These are phyloP conservation scores for Cephus runcator DNA, from an alignment of 2,888 invertebrate species.

Conservation along the genomic window DNA sequence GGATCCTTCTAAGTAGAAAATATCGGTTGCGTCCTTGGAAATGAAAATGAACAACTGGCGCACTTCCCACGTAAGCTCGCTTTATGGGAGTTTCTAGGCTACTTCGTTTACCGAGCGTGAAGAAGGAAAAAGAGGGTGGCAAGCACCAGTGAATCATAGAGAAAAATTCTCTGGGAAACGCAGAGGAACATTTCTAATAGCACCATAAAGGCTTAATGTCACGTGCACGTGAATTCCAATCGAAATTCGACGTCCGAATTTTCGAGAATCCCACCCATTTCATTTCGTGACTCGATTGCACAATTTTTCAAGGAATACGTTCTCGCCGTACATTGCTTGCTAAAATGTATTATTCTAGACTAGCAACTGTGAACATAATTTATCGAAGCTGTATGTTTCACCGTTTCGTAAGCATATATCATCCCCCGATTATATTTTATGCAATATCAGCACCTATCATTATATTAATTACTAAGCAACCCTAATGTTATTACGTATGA, in stretches of 20 bases:
- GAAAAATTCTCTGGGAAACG: background rate
- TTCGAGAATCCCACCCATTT: background rate
- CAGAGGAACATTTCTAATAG: conserved; percentile 23
- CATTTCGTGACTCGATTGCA: background rate
- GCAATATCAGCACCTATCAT: background rate
- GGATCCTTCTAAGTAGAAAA: background rate
- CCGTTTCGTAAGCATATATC: background rate
- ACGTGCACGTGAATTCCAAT: conserved; percentile 10
- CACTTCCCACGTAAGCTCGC: background rate
- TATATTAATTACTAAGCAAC: background rate
- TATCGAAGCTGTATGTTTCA: background rate
- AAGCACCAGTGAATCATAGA: background rate
- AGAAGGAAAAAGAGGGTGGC: background rate
- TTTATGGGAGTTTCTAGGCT: background rate
- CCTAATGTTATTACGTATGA: background rate
- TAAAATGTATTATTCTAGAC: background rate
- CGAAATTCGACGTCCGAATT: background rate
- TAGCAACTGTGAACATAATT: background rate
- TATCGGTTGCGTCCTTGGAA: background rate
- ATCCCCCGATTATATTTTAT: background rate
- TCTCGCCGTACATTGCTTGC: background rate
- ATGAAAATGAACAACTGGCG: background rate
- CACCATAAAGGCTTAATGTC: conserved; percentile 31
- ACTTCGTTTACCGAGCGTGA: background rate
- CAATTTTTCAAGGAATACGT: background rate